Percentiles rank a stretch among this genome's conserved stretches.
Conservation (phyloP, 2,113 vertebrate species). For the Scophthalmus maximus region DNA sequence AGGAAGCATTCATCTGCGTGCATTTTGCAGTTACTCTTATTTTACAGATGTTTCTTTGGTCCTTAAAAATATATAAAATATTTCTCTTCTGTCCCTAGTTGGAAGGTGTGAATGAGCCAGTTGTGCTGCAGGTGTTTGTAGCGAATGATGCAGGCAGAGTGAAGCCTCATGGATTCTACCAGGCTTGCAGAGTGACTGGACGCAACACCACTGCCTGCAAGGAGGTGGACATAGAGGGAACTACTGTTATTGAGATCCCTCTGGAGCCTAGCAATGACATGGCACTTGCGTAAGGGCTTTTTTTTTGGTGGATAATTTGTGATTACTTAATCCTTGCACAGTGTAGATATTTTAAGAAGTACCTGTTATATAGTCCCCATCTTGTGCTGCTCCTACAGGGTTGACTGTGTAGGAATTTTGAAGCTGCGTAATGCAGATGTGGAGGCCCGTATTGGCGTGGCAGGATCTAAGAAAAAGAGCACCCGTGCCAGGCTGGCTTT, state of each 20-base stretch:
- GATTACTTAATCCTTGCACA: not conserved
- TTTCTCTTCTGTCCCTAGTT: slow-evolving; percentile 80
- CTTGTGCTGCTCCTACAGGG: slow-evolving; percentile 78
- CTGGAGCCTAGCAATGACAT: slow-evolving; percentile 95
- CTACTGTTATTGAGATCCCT: slow-evolving; percentile 96
- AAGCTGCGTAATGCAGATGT: slow-evolving; percentile 98
- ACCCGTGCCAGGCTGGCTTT: slow-evolving; percentile 97
- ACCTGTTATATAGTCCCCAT: not conserved
- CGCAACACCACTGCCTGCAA: slow-evolving; percentile 98
- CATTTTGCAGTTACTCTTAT: not conserved
- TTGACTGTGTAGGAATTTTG: slow-evolving; percentile 98
- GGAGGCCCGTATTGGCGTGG: slow-evolving; percentile 96
- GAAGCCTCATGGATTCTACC: slow-evolving; percentile 98
- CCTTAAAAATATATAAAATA: not conserved
- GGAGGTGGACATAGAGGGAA: slow-evolving; percentile 98
- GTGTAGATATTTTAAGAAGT: not conserved
- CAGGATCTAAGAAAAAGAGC: slow-evolving; percentile 99
- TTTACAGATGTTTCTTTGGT: not conserved
- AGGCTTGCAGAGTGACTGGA: slow-evolving; percentile 96
- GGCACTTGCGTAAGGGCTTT: slow-evolving; percentile 92
- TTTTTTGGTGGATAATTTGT: not conserved
- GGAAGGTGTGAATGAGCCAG: slow-evolving; percentile 94
- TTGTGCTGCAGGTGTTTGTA: slow-evolving; percentile 97
- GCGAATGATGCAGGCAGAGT: slow-evolving; percentile 96
- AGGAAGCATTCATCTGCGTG: not conserved